Evolutionary conservation across 1,140 invertebrate genomes (phyloP), one percentile per base, ranked within the genome.

Genomic region (Rhagoletis pomonella): DNA sequence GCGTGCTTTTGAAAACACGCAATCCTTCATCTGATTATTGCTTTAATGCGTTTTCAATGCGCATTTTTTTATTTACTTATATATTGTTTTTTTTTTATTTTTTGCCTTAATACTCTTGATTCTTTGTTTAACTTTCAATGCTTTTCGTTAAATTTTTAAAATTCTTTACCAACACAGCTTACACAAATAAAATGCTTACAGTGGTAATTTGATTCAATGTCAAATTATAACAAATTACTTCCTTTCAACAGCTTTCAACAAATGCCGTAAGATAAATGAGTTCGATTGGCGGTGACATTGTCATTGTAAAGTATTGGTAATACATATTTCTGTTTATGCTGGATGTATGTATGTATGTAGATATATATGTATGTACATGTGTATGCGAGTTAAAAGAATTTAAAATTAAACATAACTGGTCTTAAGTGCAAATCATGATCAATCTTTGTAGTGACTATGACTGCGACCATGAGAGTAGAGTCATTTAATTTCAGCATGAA

Each of bases 211-310:
- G n/a, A 64, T 29, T 4, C n/a, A 19, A 19, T 29, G n/a, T 2
- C n/a, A 64, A 29, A 64, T 64, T 64, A n/a, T 29, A 64, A 64
- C 29, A 64, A 64, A 64, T 64, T 64, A 64, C 62, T 64, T 64
- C 29, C 62, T 4, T 64, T 64, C 5, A 19, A 19, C 4, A 7
- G 62, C 62, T 6, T 64, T 64, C 62, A 64, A 64, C 29, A 64
- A 64, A 64, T 64, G n/a, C 62, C 5, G 5, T 7, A 64, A 64
- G 62, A 19, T 64, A 29, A 64, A 64, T 29, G 62, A 17, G 17
- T 64, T 64, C 17, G 29, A 64, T 64, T 29, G 62, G 9, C 62
- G 29, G 5, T 7, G 62, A 19, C 62, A 64, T 64, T 64, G 29
- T 29, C 29, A 29, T 29, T 29, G 29, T 0, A 29, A 29, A 29